A percentile compares a stretch with the other conserved stretches of the same genome.
These are phyloP conservation scores for Apamea anceps DNA, from an alignment of 2,888 invertebrate species.

Conservation along the genomic window DNA sequence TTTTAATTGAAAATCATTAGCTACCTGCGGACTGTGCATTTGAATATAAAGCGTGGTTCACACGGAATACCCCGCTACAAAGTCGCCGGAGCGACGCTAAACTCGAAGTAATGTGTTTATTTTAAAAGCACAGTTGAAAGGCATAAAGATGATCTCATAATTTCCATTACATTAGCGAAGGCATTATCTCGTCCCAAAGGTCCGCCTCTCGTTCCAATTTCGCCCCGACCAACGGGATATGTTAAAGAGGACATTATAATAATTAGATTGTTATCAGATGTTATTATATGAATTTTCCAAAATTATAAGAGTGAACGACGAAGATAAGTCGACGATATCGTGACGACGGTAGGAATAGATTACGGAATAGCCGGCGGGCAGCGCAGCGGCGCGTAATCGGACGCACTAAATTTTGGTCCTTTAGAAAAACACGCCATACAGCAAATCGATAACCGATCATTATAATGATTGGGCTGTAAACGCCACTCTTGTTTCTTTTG, in stretches of 20 bases:
- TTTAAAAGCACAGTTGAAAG: slow-evolving; percentile 86
- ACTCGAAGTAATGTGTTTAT: slow-evolving; percentile 84
- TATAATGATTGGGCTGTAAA: slow-evolving; percentile 89
- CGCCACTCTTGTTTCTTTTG: slow-evolving; percentile 84
- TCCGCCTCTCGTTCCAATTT: slow-evolving; percentile 84
- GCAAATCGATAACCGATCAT: slow-evolving; percentile 89
- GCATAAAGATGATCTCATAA: slow-evolving; percentile 86
- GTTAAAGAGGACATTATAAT: slow-evolving; percentile 90
- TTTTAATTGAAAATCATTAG: slow-evolving; percentile 75
- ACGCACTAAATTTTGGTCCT: slow-evolving; percentile 87
- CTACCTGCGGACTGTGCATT: slow-evolving; percentile 68
- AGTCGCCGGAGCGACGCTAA: slow-evolving; percentile 67
- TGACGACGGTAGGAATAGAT: slow-evolving; percentile 88
- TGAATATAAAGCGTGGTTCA: slow-evolving; percentile 72
- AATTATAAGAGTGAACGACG: slow-evolving; percentile 87
- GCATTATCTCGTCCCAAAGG: slow-evolving; percentile 84
- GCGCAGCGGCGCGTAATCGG: slow-evolving; percentile 82
- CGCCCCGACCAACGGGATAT: slow-evolving; percentile 85
- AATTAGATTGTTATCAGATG: slow-evolving; percentile 90
- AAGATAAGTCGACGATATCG: slow-evolving; percentile 88
- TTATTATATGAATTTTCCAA: slow-evolving; percentile 89
- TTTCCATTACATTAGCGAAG: slow-evolving; percentile 86
- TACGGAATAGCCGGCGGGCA: slow-evolving; percentile 83
- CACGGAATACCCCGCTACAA: slow-evolving; percentile 72
- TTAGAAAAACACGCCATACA: slow-evolving; percentile 86